These are phyloP conservation scores for Caenorhabditis brenneri DNA, from an alignment of 1,140 invertebrate species.

Conservation along the genomic window DNA sequence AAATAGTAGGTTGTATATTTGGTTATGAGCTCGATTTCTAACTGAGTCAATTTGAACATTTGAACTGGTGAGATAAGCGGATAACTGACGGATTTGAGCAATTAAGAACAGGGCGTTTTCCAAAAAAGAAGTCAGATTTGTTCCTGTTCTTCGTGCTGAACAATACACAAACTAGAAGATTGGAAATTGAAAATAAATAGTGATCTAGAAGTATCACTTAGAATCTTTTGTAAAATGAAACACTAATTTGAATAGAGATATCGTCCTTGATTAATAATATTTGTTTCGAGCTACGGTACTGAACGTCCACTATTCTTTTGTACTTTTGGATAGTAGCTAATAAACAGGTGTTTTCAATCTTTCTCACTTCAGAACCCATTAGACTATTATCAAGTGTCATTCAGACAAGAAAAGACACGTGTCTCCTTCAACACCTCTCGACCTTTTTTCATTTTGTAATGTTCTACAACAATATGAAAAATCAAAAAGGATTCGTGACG, in stretches of 20 bases:
- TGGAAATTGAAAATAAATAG: too few species aligned
- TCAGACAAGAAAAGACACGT: background rate
- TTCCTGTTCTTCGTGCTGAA: too few species aligned
- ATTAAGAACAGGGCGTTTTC: background rate
- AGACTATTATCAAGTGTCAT: constrained; percentile 1
- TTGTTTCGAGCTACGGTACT: too few species aligned
- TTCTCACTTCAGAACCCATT: background rate
- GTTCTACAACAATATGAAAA: background rate
- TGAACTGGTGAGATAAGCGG: background rate
- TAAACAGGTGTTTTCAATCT: background rate
- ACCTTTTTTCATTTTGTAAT: background rate
- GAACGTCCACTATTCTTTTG: too few species aligned
- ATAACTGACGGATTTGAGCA: background rate
- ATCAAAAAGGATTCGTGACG: too few species aligned
- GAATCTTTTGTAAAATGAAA: too few species aligned
- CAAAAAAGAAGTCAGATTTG: background rate
- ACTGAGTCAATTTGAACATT: background rate
- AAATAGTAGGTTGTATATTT: constrained; percentile 21
- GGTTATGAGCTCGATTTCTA: background rate
- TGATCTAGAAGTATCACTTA: too few species aligned
- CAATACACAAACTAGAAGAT: too few species aligned
- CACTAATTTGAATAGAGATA: too few species aligned
- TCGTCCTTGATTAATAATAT: too few species aligned
- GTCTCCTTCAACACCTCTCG: background rate
- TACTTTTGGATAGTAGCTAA: too few species aligned